phyloP scores from a whole-genome alignment of 2,888 invertebrate genomes.

The Mimas tiliae region DNA sequence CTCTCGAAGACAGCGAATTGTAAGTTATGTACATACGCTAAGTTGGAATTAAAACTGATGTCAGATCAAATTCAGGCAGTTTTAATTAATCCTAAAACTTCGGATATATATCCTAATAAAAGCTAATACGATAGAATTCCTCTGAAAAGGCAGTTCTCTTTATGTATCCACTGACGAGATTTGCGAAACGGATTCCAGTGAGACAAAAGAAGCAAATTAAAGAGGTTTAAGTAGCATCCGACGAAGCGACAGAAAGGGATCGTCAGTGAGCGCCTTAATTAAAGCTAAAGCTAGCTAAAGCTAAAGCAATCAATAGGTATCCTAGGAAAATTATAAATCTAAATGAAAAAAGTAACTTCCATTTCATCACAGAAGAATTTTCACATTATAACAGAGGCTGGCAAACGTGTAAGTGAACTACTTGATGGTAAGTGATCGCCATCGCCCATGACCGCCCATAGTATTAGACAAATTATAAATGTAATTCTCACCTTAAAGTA shows the following conservation, averaged over 20 bases:
- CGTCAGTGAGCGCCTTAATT: background rate
- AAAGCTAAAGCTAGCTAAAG: background rate
- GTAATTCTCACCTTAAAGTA: too few relatives aligned
- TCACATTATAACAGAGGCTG: too few relatives aligned
- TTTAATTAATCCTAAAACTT: constrained; percentile 9
- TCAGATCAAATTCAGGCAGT: background rate
- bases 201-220: constrained; percentile 8
- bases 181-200: constrained; percentile 12
- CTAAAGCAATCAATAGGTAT: too few relatives aligned
- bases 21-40: too few relatives aligned
- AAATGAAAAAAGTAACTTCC: too few relatives aligned
- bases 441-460: too few relatives aligned
- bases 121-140: background rate
- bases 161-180: background rate
- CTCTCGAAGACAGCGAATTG: too few relatives aligned
- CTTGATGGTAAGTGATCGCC: too few relatives aligned
- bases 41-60: background rate
- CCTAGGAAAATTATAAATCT: too few relatives aligned
- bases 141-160: background rate
- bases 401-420: too few relatives aligned
- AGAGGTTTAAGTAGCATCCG: constrained; percentile 9
- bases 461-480: too few relatives aligned
- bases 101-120: background rate
- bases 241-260: background rate
- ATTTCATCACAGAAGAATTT: too few relatives aligned